phyloP scores from a whole-genome alignment of 2,797 vertebrate species.

The Artibeus lituratus region DNA sequence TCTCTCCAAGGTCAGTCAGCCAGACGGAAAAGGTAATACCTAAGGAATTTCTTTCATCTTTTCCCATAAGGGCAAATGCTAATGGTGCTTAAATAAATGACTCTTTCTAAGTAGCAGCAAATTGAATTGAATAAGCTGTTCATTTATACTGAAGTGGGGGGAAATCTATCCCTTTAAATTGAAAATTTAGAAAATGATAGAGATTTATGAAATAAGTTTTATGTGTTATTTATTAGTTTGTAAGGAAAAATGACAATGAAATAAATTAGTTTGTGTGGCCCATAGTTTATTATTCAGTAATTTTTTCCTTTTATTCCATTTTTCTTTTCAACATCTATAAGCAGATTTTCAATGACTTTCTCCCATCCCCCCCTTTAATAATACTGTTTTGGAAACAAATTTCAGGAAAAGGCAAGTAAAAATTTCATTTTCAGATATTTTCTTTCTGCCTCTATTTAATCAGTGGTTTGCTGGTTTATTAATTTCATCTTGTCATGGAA shows the following conservation, averaged over 20 bases:
- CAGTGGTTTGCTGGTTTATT: constrained; percentile 39
- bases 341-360: not conserved
- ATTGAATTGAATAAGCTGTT: not conserved
- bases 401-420: not conserved
- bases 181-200: not conserved
- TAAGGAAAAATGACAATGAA: not conserved
- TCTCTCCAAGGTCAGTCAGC: not conserved
- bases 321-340: not conserved
- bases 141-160: not conserved
- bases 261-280: not conserved
- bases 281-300: not conserved
- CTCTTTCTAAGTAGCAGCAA: constrained; percentile 1
- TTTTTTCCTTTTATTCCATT: not conserved
- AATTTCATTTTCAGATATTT: constrained; percentile 60
- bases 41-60: not conserved
- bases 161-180: not conserved
- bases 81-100: not conserved
- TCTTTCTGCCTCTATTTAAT: constrained; percentile 44
- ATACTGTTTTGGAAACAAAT: constrained; percentile 34
- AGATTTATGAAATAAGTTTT: not conserved
- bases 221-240: not conserved
- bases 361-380: not conserved
- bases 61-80: not conserved
- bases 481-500: constrained; percentile 21
- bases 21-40: not conserved